phyloP scores from a whole-genome alignment of 2,113 vertebrate genomes.

The Azemiops feae region DNA sequence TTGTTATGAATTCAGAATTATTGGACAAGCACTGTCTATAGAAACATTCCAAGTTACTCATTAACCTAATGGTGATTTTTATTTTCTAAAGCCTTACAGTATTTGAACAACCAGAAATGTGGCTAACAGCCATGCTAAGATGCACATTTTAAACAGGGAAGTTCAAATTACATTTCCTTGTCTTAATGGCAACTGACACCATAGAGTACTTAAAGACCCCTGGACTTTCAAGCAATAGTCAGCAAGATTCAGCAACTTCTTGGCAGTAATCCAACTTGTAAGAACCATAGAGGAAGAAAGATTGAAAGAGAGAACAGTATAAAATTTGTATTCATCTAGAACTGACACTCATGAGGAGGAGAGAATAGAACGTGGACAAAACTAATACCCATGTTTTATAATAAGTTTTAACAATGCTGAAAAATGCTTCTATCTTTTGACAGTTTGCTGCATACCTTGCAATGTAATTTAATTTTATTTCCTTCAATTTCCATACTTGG shows the following conservation, averaged over 20 bases:
- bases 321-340: conserved; percentile 14
- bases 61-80: conserved; percentile 15
- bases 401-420: background rate
- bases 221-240: conserved; percentile 5
- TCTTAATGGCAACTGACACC: background rate
- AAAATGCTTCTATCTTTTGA: background rate
- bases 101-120: background rate
- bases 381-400: background rate
- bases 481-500: background rate
- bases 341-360: background rate
- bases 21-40: conserved; percentile 10
- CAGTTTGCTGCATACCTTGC: background rate
- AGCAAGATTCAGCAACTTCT: background rate
- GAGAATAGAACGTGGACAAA: background rate
- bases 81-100: conserved; percentile 16
- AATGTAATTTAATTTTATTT: background rate
- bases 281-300: background rate
- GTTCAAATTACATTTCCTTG: background rate
- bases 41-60: conserved; percentile 17
- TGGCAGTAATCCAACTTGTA: conserved; percentile 2
- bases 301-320: background rate
- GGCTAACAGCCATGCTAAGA: background rate
- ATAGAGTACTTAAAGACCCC: background rate
- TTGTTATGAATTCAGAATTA: conserved; percentile 35
- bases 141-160: background rate